These are phyloP conservation scores for Sinopyrophorus schimmeli DNA, from an alignment of 2,888 invertebrate species.

Conservation along the genomic window DNA sequence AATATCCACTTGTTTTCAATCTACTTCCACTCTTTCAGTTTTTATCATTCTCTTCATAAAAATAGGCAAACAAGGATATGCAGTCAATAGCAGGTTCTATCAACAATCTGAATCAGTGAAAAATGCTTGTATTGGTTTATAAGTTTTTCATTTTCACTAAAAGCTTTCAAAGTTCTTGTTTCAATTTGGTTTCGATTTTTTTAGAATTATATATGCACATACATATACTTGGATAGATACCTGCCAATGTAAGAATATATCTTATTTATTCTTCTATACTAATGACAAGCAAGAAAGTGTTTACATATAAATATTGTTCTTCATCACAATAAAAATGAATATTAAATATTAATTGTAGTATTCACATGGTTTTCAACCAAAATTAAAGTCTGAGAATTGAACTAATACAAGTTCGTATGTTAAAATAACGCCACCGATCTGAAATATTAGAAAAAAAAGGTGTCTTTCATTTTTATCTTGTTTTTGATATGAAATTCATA, in stretches of 20 bases:
- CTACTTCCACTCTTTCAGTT: conserved; percentile 7
- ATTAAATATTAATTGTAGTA: too few relatives aligned
- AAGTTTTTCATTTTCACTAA: too few relatives aligned
- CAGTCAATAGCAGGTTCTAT: not conserved
- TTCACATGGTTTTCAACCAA: conserved; percentile 8
- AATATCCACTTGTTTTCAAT: conserved; percentile 15
- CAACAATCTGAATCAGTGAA: not conserved
- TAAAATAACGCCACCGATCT: conserved; percentile 61
- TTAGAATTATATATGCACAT: too few relatives aligned
- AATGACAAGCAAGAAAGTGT: too few relatives aligned
- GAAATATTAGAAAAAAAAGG: conserved; percentile 10
- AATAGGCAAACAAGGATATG: conserved; percentile 11
- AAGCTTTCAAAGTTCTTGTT: too few relatives aligned
- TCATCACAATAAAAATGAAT: too few relatives aligned
- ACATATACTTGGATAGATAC: too few relatives aligned
- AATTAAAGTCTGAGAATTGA: conserved; percentile 47
- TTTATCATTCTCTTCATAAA: conserved; percentile 22
- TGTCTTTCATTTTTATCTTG: not conserved
- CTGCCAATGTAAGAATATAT: too few relatives aligned
- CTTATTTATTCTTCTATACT: too few relatives aligned
- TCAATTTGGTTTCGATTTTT: too few relatives aligned
- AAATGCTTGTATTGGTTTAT: too few relatives aligned
- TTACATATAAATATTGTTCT: too few relatives aligned
- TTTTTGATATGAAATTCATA: not conserved
- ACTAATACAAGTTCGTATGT: conserved; percentile 69